Percentiles rank a stretch among this genome's conserved stretches.
Evolutionary conservation across 1,140 invertebrate species (phyloP).

Genomic region (Tetragnatha versicolor): DNA sequence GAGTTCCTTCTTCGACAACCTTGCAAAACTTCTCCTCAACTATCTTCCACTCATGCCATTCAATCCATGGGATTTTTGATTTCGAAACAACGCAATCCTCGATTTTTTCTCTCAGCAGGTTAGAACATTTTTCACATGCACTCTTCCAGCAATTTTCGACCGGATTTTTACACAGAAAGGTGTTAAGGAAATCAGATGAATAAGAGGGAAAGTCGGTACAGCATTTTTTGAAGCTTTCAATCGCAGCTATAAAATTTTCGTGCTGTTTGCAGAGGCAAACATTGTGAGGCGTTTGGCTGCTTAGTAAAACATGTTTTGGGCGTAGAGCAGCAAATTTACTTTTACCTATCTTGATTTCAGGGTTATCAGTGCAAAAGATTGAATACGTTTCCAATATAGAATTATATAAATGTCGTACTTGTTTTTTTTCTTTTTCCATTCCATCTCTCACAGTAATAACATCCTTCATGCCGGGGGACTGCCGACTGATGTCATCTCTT

Average conservation of each 20-base stretch:
- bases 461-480: conserved; percentile 30
- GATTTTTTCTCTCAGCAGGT: too few species aligned
- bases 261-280: conserved; percentile 12
- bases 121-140: not conserved
- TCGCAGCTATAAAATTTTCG: conserved; percentile 34
- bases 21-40: not conserved
- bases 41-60: not conserved
- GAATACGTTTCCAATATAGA: conserved; percentile 8
- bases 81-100: too few species aligned
- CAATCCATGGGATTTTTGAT: too few species aligned
- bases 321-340: conserved; percentile 16
- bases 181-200: too few species aligned
- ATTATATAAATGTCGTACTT: conserved; percentile 14
- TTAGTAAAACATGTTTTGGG: conserved; percentile 8
- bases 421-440: conserved; percentile 2
- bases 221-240: conserved; percentile 18
- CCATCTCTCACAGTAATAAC: not conserved
- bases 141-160: not conserved
- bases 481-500: conserved; percentile 28
- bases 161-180: not conserved
- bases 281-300: conserved; percentile 11
- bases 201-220: not conserved
- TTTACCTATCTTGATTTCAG: conserved; percentile 11
- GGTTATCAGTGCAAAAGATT: conserved; percentile 22
- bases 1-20: not conserved